Conservation (phyloP, 2,888 invertebrate species). For the Drosophila paracracens region DNA sequence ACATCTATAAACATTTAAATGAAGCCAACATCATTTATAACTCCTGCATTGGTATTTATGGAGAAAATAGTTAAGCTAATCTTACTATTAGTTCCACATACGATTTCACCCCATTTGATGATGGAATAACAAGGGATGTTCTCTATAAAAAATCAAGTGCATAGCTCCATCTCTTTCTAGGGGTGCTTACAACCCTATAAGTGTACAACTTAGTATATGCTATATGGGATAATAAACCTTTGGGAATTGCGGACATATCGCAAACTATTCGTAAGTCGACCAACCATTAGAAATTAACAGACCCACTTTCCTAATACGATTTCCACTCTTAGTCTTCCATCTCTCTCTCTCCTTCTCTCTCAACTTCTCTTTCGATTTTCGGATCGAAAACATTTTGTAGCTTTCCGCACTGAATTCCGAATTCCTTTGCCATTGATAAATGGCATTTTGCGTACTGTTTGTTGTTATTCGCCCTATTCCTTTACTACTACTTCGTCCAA, state of each 20-base stretch:
- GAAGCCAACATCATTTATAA: background rate
- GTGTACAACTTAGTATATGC: background rate
- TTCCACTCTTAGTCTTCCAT: constrained; percentile 17
- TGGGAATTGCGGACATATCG: background rate
- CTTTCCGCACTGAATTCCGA: constrained; percentile 63
- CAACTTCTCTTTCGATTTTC: background rate
- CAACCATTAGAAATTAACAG: constrained; percentile 11
- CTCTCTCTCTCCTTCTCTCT: background rate
- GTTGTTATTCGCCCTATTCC: constrained; percentile 50
- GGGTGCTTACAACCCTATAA: constrained; percentile 3
- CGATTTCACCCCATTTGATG: constrained; percentile 9
- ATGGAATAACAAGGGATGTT: constrained; percentile 35
- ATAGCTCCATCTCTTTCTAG: constrained; percentile 18
- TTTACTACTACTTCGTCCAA: constrained; percentile 25
- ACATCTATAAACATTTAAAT: background rate
- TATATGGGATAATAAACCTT: background rate
- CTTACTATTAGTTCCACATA: background rate
- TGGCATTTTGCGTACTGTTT: constrained; percentile 67
- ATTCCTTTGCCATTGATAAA: constrained; percentile 77
- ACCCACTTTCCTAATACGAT: constrained; percentile 7
- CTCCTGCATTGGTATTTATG: background rate
- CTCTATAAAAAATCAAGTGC: background rate
- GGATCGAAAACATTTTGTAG: constrained; percentile 44
- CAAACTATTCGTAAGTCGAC: background rate
- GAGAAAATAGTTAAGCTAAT: background rate